These are phyloP conservation scores for Paradoxurus hermaphroditus DNA, from an alignment of 2,113 vertebrate species.

Conservation along the genomic window DNA sequence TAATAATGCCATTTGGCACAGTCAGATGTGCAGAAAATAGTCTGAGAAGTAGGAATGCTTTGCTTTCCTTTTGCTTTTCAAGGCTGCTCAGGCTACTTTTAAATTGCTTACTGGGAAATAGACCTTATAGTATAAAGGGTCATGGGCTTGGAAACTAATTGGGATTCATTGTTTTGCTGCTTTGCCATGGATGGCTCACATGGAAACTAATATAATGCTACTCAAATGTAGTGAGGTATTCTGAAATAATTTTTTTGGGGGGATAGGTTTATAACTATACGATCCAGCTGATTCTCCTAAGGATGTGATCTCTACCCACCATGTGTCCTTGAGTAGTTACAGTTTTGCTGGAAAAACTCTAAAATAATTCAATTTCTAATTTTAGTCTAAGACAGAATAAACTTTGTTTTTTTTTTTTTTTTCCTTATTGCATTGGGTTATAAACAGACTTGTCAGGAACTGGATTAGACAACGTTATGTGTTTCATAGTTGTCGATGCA, in stretches of 20 bases:
- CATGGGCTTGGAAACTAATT: constrained; percentile 20
- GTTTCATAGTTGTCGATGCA: neutral
- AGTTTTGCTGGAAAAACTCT: neutral
- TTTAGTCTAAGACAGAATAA: neutral
- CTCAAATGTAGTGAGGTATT: neutral
- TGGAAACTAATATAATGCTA: neutral
- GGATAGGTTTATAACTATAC: neutral
- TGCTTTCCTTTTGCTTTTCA: neutral
- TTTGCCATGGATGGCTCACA: neutral
- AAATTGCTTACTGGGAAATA: constrained; percentile 30
- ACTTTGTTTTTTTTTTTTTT: neutral
- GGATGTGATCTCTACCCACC: neutral
- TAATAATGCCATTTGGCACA: constrained; percentile 48
- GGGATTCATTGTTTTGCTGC: neutral
- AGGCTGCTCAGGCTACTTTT: neutral
- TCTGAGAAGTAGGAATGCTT: neutral
- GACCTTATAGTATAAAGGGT: neutral
- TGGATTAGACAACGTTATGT: neutral
- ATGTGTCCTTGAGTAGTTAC: neutral
- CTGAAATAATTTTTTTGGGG: neutral
- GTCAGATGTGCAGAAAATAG: neutral
- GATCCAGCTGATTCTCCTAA: neutral
- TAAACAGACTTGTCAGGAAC: neutral
- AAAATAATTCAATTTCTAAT: constrained; percentile 11
- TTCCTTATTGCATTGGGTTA: neutral